Base-by-base conservation (phyloP, 2,888 invertebrate species). In the Diplazon laetatorius region DNA sequence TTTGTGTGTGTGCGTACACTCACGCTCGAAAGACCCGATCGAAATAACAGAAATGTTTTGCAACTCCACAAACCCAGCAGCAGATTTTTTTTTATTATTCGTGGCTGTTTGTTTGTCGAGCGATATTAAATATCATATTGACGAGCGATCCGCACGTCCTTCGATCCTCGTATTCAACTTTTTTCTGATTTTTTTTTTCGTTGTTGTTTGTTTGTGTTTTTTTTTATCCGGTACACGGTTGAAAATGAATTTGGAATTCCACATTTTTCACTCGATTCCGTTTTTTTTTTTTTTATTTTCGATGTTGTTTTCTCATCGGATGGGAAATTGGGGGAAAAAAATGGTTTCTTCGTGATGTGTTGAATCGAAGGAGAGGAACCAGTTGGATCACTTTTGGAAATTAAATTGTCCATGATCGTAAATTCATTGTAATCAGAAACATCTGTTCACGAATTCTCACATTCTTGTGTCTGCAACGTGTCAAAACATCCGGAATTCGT, bases 401-500 rank as follows among this genome's bases (percentile, higher is more conserved):
- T n/a, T n/a, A n/a, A n/a, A n/a, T n/a, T n/a, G 30, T 30, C 16
- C 60, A 55, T 63, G 69, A 74, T 55, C 60, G 55, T 44, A 55
- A 44, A 25, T 8, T 39, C 22, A 42, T 75, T 76, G 86, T 82
- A 88, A 87, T 87, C 85, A 87, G 87, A 85, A 87, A 89, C 87
- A 88, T 86, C 87, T 87, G 87, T 69, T 88, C 86, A 84, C 80
- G 86, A 85, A 89, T 87, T 86, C 85, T 80, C 75, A 74, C 82
- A 80, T 84, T 86, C 85, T 85, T 84, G 83, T 66, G 48, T 71
- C 68, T n/a, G 68, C 50, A 55, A 68, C 30, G 25, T 55, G 50
- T 66, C 37, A 37, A 30, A 25, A 44, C 6, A 73, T 30, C 44
- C 35, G 25, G 71, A 55, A 37, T 46, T 39, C 20, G 18, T 66